Evolutionary conservation across 1,140 invertebrate species (phyloP).

Genomic region (Drosophila trapezifrons): DNA sequence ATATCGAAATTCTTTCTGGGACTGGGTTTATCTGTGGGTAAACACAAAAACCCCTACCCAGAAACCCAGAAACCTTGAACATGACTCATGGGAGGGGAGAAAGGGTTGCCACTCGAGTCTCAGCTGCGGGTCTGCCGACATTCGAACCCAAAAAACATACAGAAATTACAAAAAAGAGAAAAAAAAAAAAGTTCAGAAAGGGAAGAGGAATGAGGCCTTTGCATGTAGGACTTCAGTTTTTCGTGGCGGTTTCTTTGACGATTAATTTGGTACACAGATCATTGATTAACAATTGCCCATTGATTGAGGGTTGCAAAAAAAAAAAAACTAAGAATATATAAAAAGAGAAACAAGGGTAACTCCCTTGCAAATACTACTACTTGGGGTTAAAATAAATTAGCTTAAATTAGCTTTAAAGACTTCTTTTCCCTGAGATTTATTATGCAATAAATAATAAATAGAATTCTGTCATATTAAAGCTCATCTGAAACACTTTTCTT

Average conservation of each 20-base stretch:
- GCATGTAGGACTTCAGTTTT: slow-evolving; percentile 52
- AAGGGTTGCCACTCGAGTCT: slow-evolving; percentile 25
- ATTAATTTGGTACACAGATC: slow-evolving; percentile 67
- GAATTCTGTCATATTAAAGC: too few species aligned
- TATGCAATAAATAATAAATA: background rate
- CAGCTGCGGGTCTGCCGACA: slow-evolving; percentile 46
- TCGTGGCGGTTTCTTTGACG: slow-evolving; percentile 55
- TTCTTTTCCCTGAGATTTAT: background rate
- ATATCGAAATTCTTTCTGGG: slow-evolving; percentile 5
- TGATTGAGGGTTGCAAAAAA: slow-evolving; percentile 46
- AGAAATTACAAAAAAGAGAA: slow-evolving; percentile 1
- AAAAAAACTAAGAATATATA: too few species aligned
- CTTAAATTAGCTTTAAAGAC: background rate
- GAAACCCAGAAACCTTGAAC: background rate
- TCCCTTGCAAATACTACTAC: background rate
- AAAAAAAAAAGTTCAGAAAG: too few species aligned
- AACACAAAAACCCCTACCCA: slow-evolving; percentile 60
- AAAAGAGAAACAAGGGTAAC: background rate
- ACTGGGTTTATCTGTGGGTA: slow-evolving; percentile 59
- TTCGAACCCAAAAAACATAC: slow-evolving; percentile 8
- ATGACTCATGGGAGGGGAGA: slow-evolving; percentile 15
- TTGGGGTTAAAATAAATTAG: slow-evolving; percentile 7
- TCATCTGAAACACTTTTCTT: too few species aligned
- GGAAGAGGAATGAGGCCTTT: slow-evolving; percentile 7
- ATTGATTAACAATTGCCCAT: slow-evolving; percentile 73